Evolutionary conservation across 2,113 vertebrate genomes (phyloP), one percentile per base, ranked within the genome.

Genomic region (Epinephelus fuscoguttatus): DNA sequence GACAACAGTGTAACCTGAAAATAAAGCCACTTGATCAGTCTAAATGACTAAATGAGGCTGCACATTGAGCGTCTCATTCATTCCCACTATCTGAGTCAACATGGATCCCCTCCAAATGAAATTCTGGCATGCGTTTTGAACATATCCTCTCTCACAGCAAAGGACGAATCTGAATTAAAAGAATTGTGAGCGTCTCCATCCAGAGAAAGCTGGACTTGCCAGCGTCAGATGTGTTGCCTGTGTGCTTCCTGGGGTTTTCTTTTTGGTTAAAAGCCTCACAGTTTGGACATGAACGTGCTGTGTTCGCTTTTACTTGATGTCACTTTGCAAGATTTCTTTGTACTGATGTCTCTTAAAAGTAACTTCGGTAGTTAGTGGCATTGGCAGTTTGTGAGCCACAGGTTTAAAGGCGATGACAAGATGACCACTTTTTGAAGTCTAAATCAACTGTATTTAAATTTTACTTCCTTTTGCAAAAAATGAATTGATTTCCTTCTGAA

Each of bases 291-390:
- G 47, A 37, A 53, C 14, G 19, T n/a, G 55, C 52, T 37, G 82
- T 6, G 55, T 60, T 70, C 13, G 25, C 12, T 25, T 69, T 53
- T 30, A 62, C 61, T 77, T 83, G 33, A 80, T 66, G 72, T 83
- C 71, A 68, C 64, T 73, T 71, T 81, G 70, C 56, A 72, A 66
- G 57, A 73, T 84, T 74, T 86, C 33, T 33, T 13, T 21, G 33
- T 13, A n/a, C 52, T 50, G 57, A 71, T 42, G 33, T 53, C 15
- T 21, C 17, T 52, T 2, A 19, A 49, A 73, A 59, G 45, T 52
- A 53, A 1, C 7, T 40, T 62, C 8, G 5, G 19, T n/a, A 21
- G 56, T 30, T 30, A 62, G 64, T 1, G 33, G 60, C 72, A 33
- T 62, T 69, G 73, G 3, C 2, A 5, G 18, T 10, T 5, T 69